phyloP scores from a whole-genome alignment of 2,113 vertebrate species.

The Dermatemys mawii region DNA sequence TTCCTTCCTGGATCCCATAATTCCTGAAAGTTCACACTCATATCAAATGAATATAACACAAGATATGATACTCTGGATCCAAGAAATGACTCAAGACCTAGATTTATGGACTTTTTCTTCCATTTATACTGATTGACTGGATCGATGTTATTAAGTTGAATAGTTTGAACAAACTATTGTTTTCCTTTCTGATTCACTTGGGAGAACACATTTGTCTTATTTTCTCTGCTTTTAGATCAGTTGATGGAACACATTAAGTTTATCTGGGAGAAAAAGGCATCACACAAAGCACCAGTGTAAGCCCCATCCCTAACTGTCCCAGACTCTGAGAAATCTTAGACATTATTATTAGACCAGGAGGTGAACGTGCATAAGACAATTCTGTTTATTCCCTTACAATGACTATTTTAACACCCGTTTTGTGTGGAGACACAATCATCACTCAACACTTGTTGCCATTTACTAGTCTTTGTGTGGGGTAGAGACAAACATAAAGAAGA shows the following conservation, averaged over 20 bases:
- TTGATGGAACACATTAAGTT: neutral
- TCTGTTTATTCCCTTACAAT: neutral
- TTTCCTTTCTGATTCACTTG: neutral
- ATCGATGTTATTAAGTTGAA: conserved; percentile 25
- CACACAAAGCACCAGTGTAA: neutral
- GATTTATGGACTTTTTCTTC: conserved; percentile 17
- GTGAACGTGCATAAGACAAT: neutral
- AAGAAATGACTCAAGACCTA: neutral
- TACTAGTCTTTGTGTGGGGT: neutral
- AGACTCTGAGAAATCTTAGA: neutral
- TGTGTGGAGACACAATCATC: neutral
- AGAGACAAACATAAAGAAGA: neutral
- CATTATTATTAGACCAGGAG: neutral
- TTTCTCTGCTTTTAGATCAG: neutral
- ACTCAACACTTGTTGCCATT: neutral
- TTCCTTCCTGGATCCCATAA: fast-evolving
- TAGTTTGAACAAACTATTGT: neutral
- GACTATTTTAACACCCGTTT: neutral
- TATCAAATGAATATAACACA: neutral
- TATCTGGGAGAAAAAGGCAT: neutral
- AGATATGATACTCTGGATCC: neutral
- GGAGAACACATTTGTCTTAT: neutral
- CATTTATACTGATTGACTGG: neutral
- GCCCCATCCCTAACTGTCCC: neutral
- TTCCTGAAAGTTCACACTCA: neutral